Conservation (phyloP, 1,140 invertebrate genomes). For the Samia ricini region DNA sequence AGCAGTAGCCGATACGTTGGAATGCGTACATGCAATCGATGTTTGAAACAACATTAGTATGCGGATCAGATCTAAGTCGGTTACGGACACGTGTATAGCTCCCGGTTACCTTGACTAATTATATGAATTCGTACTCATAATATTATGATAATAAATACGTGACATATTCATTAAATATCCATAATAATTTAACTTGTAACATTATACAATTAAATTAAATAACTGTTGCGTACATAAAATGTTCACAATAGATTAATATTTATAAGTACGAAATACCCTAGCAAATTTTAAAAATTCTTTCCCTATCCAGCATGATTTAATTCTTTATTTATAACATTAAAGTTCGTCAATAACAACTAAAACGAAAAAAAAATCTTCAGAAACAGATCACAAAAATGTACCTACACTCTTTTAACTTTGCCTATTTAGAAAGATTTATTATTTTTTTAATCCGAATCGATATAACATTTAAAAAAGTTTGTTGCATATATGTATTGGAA, state of each 20-base stretch:
- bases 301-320: too few species aligned
- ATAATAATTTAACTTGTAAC: background rate
- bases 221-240: background rate
- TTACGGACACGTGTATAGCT: slow-evolving; percentile 62
- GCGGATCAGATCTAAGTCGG: slow-evolving; percentile 45
- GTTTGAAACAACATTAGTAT: slow-evolving; percentile 59
- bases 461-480: too few species aligned
- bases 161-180: slow-evolving; percentile 21
- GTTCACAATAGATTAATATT: background rate
- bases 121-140: slow-evolving; percentile 48
- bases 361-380: too few species aligned
- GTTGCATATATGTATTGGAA: too few species aligned
- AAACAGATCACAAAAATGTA: too few species aligned
- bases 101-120: slow-evolving; percentile 56
- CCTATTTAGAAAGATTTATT: too few species aligned
- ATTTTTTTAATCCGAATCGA: too few species aligned
- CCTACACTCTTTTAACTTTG: too few species aligned
- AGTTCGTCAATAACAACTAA: too few species aligned
- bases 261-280: too few species aligned
- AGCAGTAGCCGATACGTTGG: slow-evolving; percentile 43
- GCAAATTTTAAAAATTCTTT: too few species aligned
- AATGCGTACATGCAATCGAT: slow-evolving; percentile 58
- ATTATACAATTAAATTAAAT: background rate
- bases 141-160: slow-evolving; percentile 35
- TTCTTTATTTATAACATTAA: too few species aligned